These are phyloP conservation scores for Arenaria interpres DNA, from an alignment of 2,113 vertebrate genomes.

Conservation along the genomic window DNA sequence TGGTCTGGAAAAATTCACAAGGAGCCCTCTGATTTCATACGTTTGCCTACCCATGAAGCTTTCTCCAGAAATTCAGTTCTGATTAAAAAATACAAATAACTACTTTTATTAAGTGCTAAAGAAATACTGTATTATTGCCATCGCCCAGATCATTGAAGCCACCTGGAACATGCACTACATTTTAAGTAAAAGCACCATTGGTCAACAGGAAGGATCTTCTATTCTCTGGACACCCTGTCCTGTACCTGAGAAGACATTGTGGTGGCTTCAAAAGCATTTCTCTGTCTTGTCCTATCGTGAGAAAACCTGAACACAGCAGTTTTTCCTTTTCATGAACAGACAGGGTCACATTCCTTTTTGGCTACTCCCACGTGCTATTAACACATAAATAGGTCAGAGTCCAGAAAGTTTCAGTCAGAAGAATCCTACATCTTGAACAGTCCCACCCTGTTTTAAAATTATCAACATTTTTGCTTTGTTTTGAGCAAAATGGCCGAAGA, in stretches of 20 bases:
- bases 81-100: not conserved
- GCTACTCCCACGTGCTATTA: not conserved
- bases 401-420: not conserved
- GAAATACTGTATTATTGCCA: not conserved
- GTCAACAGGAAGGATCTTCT: not conserved
- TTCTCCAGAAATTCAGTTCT: not conserved
- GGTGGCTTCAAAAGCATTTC: not conserved
- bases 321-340: not conserved
- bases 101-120: not conserved
- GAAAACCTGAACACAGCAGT: not conserved
- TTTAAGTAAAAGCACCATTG: not conserved
- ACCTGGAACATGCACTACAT: not conserved
- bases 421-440: not conserved
- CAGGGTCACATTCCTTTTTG: not conserved
- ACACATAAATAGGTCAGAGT: not conserved
- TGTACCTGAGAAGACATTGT: not conserved
- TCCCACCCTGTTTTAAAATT: not conserved
- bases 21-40: not conserved
- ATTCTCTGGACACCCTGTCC: not conserved
- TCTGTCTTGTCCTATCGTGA: not conserved
- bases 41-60: not conserved
- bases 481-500: not conserved
- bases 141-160: not conserved
- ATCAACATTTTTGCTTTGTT: not conserved
- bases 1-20: not conserved